These are phyloP conservation scores for Marcusenius ussheri DNA, from an alignment of 2,113 vertebrate genomes.

Conservation along the genomic window DNA sequence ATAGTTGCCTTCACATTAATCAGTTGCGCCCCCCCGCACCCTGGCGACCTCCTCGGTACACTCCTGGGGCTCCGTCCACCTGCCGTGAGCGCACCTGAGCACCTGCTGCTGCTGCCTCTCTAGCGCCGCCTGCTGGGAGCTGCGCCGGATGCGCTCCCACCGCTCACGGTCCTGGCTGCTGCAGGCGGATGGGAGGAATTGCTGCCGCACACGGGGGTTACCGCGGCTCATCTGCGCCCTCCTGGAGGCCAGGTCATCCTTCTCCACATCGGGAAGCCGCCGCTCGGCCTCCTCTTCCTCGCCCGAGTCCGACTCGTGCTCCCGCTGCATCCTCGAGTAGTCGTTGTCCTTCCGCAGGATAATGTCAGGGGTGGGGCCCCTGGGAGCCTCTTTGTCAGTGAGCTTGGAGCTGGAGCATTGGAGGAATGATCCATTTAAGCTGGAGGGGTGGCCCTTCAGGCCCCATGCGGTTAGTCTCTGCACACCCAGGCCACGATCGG, in stretches of 20 bases:
- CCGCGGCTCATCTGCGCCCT: constrained; percentile 65
- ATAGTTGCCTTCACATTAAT: background rate
- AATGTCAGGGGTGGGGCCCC: constrained; percentile 59
- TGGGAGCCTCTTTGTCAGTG: constrained; percentile 53
- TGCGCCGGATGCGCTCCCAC: constrained; percentile 62
- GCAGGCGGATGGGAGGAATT: constrained; percentile 67
- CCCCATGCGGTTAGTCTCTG: background rate
- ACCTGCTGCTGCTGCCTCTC: constrained; percentile 44
- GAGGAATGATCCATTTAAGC: constrained; percentile 18
- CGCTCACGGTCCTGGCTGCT: constrained; percentile 61
- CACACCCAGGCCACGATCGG: background rate
- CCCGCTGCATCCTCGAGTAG: constrained; percentile 59
- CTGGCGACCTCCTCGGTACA: background rate
- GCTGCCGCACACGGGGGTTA: constrained; percentile 60
- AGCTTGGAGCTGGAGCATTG: constrained; percentile 38
- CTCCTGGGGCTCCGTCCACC: background rate
- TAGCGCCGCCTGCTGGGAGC: constrained; percentile 59
- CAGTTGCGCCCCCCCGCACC: background rate
- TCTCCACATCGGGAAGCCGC: constrained; percentile 77
- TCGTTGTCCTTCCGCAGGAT: constrained; percentile 77
- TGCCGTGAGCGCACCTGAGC: constrained; percentile 36
- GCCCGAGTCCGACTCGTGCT: constrained; percentile 68
- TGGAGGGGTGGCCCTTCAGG: background rate
- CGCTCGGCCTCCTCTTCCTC: constrained; percentile 45
- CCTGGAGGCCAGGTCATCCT: constrained; percentile 84